A percentile compares a stretch with the other conserved stretches of the same genome.
phyloP scores from a whole-genome alignment of 2,113 vertebrate species.

The Ceratotherium simum region DNA sequence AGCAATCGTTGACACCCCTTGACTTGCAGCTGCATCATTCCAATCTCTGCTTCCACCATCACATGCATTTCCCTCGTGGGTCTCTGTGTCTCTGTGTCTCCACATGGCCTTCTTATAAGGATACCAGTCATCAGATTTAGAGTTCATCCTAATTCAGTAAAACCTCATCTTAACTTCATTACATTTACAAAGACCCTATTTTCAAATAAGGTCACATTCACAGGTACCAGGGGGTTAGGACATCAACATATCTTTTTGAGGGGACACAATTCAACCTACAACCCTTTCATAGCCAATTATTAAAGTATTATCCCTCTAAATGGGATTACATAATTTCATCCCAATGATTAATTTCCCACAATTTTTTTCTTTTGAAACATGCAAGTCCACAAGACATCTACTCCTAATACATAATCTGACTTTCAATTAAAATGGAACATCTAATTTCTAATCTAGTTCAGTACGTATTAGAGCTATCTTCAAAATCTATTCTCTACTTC shows the following conservation, averaged over 20 bases:
- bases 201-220: constrained; percentile 39
- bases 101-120: not conserved
- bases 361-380: constrained; percentile 40
- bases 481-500: constrained; percentile 63
- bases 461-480: constrained; percentile 49
- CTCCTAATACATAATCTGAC: not conserved
- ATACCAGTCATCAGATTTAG: constrained; percentile 6
- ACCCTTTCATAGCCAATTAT: not conserved
- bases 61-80: not conserved
- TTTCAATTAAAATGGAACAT: constrained; percentile 35
- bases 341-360: constrained; percentile 19
- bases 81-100: not conserved
- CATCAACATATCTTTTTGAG: not conserved
- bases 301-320: constrained; percentile 35
- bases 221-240: not conserved
- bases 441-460: constrained; percentile 59
- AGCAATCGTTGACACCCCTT: not conserved
- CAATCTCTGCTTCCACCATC: not conserved
- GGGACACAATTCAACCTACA: not conserved
- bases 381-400: not conserved
- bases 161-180: not conserved
- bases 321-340: not conserved
- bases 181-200: constrained; percentile 13
- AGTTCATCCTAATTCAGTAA: not conserved
- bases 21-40: not conserved